Conservation (phyloP, 2,888 invertebrate genomes). For the Mimas tiliae region DNA sequence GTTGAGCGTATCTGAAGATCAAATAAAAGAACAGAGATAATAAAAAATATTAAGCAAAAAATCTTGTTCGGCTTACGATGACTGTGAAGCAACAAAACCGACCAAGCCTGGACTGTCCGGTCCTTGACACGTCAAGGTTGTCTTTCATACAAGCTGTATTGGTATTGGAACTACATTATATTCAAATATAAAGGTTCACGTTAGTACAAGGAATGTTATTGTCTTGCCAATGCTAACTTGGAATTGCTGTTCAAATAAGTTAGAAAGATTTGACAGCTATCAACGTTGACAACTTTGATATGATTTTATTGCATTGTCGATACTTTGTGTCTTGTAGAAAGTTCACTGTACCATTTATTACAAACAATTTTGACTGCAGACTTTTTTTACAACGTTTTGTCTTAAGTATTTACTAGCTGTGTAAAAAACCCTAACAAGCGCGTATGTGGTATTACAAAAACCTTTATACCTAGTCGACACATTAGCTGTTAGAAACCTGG, state of each 20-base stretch:
- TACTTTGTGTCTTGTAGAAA: too few species aligned
- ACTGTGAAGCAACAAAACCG: constrained; percentile 18
- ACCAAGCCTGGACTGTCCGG: constrained; percentile 33
- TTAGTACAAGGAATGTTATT: constrained; percentile 64
- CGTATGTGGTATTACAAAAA: constrained; percentile 51
- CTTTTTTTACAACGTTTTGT: constrained; percentile 3
- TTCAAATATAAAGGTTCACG: constrained; percentile 57
- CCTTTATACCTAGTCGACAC: constrained; percentile 41
- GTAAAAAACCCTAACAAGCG: constrained; percentile 55
- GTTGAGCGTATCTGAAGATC: too few species aligned
- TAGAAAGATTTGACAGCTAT: background rate
- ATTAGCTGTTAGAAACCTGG: constrained; percentile 40
- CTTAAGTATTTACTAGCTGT: constrained; percentile 57
- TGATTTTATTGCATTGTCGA: background rate
- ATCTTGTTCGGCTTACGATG: background rate
- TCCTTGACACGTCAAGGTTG: constrained; percentile 58
- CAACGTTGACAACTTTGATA: constrained; percentile 23
- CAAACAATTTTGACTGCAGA: background rate
- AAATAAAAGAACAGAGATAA: background rate
- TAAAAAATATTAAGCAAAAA: constrained; percentile 8
- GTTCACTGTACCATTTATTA: background rate
- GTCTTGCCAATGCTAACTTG: constrained; percentile 44
- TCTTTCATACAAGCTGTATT: constrained; percentile 28
- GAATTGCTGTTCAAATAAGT: background rate
- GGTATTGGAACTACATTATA: constrained; percentile 53